phyloP scores from a whole-genome alignment of 2,888 invertebrate species.

The Acleris sparsana region DNA sequence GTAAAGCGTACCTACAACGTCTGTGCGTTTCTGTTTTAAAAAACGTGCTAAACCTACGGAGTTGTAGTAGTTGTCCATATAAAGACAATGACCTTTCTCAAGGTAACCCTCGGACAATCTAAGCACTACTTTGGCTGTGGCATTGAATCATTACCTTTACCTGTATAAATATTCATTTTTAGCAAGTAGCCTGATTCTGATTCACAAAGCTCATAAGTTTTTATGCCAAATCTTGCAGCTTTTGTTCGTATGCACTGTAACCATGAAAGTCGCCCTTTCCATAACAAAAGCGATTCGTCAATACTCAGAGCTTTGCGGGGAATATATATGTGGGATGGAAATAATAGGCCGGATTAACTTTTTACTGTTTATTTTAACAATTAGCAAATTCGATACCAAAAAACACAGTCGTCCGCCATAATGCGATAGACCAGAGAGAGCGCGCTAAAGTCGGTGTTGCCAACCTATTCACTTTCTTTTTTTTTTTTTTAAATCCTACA shows the following conservation, averaged over 20 bases:
- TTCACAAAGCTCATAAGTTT: slow-evolving; percentile 41
- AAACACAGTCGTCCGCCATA: too few species aligned
- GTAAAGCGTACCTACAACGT: slow-evolving; percentile 36
- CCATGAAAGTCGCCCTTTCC: slow-evolving; percentile 41
- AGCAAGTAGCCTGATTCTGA: slow-evolving; percentile 39
- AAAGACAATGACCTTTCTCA: neutral
- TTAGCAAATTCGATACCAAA: too few species aligned
- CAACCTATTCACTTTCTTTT: too few species aligned
- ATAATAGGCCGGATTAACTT: too few species aligned
- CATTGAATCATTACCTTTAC: slow-evolving; percentile 22
- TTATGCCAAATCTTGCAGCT: slow-evolving; percentile 38
- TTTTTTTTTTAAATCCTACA: too few species aligned
- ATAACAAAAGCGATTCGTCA: slow-evolving; percentile 43
- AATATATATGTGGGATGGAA: too few species aligned
- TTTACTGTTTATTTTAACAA: too few species aligned
- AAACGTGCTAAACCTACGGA: slow-evolving; percentile 24
- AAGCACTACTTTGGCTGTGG: slow-evolving; percentile 40
- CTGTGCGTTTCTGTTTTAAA: slow-evolving; percentile 34
- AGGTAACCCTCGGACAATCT: slow-evolving; percentile 35
- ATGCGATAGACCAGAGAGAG: too few species aligned
- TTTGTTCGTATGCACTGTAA: slow-evolving; percentile 35
- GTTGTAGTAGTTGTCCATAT: slow-evolving; percentile 40
- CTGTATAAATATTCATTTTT: slow-evolving; percentile 30
- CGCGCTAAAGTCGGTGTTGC: too few species aligned
- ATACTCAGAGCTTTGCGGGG: slow-evolving; percentile 36